Conservation (phyloP, 1,140 invertebrate genomes). For the Stratiolaelaps scimitus region DNA sequence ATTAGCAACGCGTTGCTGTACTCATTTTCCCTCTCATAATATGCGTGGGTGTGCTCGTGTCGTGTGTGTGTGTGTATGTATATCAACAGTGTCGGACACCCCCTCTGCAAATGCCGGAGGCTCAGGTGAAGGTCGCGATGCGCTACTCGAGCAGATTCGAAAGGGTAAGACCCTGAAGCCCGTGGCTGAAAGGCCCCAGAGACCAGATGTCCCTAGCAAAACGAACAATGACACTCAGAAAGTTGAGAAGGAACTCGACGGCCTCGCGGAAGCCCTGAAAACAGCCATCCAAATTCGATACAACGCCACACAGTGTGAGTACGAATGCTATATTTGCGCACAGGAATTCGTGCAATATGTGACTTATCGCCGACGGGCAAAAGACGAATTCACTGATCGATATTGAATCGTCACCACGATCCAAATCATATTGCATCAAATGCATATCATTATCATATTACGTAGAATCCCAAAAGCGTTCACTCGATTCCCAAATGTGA, state of each 20-base stretch:
- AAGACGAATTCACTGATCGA: not conserved
- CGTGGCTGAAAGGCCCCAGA: constrained; percentile 10
- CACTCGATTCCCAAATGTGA: not conserved
- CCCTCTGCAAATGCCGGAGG: not conserved
- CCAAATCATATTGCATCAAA: too few relatives aligned
- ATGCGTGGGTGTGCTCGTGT: too few relatives aligned
- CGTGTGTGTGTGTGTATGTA: too few relatives aligned
- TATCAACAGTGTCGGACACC: too few relatives aligned
- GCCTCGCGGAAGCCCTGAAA: not conserved
- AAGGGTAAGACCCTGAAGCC: not conserved
- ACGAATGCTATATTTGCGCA: too few relatives aligned
- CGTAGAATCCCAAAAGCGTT: not conserved
- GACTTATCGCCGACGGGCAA: not conserved
- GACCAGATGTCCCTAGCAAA: constrained; percentile 21
- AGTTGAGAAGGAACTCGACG: constrained; percentile 20
- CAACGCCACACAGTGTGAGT: constrained; percentile 21
- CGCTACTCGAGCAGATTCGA: constrained; percentile 20
- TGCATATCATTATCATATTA: too few relatives aligned
- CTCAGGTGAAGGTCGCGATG: constrained; percentile 2
- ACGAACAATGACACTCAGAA: constrained; percentile 13
- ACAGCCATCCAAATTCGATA: constrained; percentile 4
- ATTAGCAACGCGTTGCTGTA: too few relatives aligned
- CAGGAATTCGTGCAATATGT: not conserved
- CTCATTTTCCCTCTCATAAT: too few relatives aligned
- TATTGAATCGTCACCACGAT: too few relatives aligned